These are phyloP conservation scores for Sipha maydis DNA, from an alignment of 2,888 invertebrate genomes.

Conservation along the genomic window DNA sequence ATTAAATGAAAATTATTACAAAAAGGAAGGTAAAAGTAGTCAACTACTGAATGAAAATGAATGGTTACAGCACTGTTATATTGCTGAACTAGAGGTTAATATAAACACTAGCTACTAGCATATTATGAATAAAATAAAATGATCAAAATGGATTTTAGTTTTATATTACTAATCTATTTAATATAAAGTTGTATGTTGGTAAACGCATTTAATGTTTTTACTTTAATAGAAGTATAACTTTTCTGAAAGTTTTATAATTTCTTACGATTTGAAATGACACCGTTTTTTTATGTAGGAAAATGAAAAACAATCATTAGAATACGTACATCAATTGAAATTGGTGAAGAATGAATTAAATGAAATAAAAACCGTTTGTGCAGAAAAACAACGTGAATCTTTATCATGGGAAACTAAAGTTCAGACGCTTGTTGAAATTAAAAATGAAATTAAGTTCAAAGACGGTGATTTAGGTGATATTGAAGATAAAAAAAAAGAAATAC, in stretches of 20 bases:
- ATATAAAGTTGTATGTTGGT: too few relatives aligned
- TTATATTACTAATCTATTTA: too few relatives aligned
- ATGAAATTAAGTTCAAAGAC: too few relatives aligned
- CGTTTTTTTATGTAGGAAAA: slow-evolving; percentile 71
- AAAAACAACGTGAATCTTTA: too few relatives aligned
- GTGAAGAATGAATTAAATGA: slow-evolving; percentile 76
- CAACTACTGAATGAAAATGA: slow-evolving; percentile 71
- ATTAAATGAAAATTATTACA: slow-evolving; percentile 67
- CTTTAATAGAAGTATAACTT: neutral
- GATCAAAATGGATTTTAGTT: too few relatives aligned
- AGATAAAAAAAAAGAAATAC: slow-evolving; percentile 83
- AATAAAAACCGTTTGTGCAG: slow-evolving; percentile 69
- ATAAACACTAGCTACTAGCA: neutral
- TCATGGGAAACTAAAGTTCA: too few relatives aligned
- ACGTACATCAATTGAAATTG: slow-evolving; percentile 77
- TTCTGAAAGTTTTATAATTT: neutral
- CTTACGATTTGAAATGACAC: neutral
- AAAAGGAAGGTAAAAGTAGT: slow-evolving; percentile 71
- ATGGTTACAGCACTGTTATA: slow-evolving; percentile 30
- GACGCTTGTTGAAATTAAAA: too few relatives aligned
- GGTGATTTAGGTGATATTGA: slow-evolving; percentile 66
- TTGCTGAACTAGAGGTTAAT: slow-evolving; percentile 41
- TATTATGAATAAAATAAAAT: too few relatives aligned
- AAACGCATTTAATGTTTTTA: too few relatives aligned
- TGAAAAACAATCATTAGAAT: slow-evolving; percentile 75